Percentiles rank a stretch among this genome's conserved stretches.
Evolutionary conservation across 2,113 vertebrate species (phyloP).

Genomic region (Chaetops frenatus): DNA sequence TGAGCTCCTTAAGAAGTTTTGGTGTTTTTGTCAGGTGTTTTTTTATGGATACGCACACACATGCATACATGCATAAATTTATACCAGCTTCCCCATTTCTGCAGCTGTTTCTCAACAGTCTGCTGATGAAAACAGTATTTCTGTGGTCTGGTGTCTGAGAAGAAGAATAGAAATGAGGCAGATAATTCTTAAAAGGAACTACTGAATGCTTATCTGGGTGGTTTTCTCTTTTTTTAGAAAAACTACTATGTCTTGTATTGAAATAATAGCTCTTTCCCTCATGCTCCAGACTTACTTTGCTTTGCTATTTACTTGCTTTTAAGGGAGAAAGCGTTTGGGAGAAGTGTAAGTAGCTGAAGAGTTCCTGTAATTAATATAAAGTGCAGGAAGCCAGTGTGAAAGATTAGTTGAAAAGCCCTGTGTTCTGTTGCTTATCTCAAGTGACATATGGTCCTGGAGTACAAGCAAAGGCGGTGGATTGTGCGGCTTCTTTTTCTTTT

Average conservation of each 20-base stretch:
- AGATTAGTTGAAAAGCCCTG: slow-evolving; percentile 8
- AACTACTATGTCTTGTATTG: neutral
- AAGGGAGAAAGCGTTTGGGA: neutral
- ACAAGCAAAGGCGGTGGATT: neutral
- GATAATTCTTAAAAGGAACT: neutral
- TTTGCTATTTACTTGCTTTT: neutral
- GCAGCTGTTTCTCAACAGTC: slow-evolving; percentile 42
- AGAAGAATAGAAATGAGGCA: neutral
- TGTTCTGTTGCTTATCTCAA: slow-evolving; percentile 47
- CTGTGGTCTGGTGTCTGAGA: neutral
- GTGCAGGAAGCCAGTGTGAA: slow-evolving; percentile 36
- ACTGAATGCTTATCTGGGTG: neutral
- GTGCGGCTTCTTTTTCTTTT: neutral
- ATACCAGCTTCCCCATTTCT: slow-evolving; percentile 23
- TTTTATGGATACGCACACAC: neutral
- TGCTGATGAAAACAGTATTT: slow-evolving; percentile 20
- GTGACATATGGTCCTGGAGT: slow-evolving; percentile 1
- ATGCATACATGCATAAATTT: neutral
- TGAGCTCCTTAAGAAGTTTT: neutral
- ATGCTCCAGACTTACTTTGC: neutral
- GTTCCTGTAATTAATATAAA: slow-evolving; percentile 54
- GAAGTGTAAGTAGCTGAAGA: neutral
- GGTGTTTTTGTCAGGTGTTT: neutral
- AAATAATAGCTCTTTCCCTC: neutral
- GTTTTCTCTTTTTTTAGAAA: neutral